Conservation (phyloP, 2,113 vertebrate species). For the Mastomys natalensis region DNA sequence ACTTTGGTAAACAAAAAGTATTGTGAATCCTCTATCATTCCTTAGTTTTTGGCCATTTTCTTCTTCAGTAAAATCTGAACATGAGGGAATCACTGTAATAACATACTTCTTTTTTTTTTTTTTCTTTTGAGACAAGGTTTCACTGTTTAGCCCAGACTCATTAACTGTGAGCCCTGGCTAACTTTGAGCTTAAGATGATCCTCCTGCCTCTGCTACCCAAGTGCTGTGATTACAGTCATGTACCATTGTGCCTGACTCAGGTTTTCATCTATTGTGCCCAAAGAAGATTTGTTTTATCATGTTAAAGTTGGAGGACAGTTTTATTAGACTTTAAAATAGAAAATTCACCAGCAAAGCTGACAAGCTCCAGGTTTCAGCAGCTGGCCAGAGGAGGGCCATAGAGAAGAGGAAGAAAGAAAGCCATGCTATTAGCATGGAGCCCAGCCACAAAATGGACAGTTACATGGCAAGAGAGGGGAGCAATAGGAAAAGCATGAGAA, state of each 20-base stretch:
- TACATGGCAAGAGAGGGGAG: not conserved
- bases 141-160: not conserved
- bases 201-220: not conserved
- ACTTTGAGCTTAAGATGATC: not conserved
- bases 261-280: not conserved
- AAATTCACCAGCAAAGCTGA: not conserved
- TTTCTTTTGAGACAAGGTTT: not conserved
- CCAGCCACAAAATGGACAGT: too few species aligned
- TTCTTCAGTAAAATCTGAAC: not conserved
- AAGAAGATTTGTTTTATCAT: not conserved
- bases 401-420: not conserved
- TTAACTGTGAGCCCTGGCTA: not conserved
- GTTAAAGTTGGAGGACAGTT: not conserved
- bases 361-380: not conserved
- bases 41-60: conserved; percentile 47
- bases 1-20: conserved; percentile 34
- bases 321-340: not conserved
- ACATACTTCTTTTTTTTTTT: not conserved
- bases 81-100: conserved; percentile 2
- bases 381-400: not conserved
- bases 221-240: not conserved
- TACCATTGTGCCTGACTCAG: not conserved
- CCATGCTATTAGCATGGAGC: not conserved
- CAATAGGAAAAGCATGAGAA: not conserved
- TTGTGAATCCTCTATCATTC: conserved; percentile 1